A percentile compares a stretch with the other conserved stretches of the same genome.
These are phyloP conservation scores for Sinocyclocheilus anophthalmus DNA, from an alignment of 2,113 vertebrate genomes.

Conservation along the genomic window DNA sequence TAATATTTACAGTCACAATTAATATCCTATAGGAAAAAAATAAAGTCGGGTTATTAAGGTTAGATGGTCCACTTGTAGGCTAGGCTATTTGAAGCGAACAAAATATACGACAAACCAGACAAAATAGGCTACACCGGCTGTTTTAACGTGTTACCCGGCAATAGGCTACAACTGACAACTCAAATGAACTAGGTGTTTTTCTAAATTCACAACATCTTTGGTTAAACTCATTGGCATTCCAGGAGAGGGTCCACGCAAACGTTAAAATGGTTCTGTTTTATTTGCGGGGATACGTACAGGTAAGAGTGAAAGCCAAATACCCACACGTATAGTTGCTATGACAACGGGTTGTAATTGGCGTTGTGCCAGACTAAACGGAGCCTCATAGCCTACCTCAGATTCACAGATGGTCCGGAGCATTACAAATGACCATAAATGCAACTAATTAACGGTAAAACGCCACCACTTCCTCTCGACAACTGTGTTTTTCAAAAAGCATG, in stretches of 20 bases:
- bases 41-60: background rate
- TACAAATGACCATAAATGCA: slow-evolving; percentile 7
- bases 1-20: background rate
- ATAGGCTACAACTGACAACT: background rate
- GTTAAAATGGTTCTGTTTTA: background rate
- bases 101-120: background rate
- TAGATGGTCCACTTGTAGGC: too few relatives aligned
- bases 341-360: slow-evolving; percentile 87
- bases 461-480: background rate
- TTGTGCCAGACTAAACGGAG: slow-evolving; percentile 69
- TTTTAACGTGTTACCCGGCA: background rate
- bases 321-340: slow-evolving; percentile 82
- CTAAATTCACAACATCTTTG: background rate
- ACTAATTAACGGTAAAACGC: background rate
- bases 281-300: slow-evolving; percentile 19
- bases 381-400: background rate
- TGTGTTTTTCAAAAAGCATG: slow-evolving; percentile 3
- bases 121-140: background rate
- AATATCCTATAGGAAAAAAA: background rate
- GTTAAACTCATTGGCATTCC: background rate
- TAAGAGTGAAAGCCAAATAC: slow-evolving; percentile 24
- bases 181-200: background rate
- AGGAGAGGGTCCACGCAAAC: background rate
- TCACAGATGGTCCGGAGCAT: background rate
- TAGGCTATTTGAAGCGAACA: too few relatives aligned